Evolutionary conservation across 2,888 invertebrate genomes (phyloP), one percentile per base, ranked within the genome.

Genomic region (Apodemia hepburni): DNA sequence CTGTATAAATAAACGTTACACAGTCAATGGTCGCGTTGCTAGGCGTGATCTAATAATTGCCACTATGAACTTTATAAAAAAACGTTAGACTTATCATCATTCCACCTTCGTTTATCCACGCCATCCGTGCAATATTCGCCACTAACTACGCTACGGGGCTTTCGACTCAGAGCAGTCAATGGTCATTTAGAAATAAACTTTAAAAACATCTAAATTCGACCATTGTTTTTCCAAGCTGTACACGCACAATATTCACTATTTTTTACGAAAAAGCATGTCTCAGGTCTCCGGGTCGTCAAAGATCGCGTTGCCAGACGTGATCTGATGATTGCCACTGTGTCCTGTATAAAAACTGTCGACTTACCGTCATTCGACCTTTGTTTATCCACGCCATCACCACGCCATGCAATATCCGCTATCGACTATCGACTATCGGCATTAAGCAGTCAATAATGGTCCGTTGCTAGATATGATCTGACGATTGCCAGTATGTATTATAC

Each of bases 241-340:
- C n/a, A n/a, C n/a, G n/a, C n/a, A n/a, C n/a, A n/a, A n/a, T n/a
- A 98, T 0, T 97, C 97, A 68, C 97, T 97, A 81, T 98, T 98
- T 22, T 97, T 95, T 63, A 97, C 97, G 82, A 96, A 96, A 65
- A 93, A 76, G n/a, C n/a, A n/a, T n/a, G 61, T 87, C 90, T 73
- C 87, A 86, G 64, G 90, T 88, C 72, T 91, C 80, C 68, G 92
- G 74, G 66, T 92, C 89, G 74, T 92, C 90, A 63, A 90, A 88
- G 2, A 91, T 91, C 0, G 91, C 91, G 67, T 90, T 90, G 3
- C 90, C 91, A 3, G 89, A 87, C 0, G 76, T 78, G 68, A 90
- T 84, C 72, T 81, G 87, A 77, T 92, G 90, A 17, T 75, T 69
- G 0, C 73, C 65, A 47, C 73, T 75, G 67, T 75, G 79, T 2